Percentiles rank a stretch among this genome's conserved stretches.
Conservation (phyloP, 2,113 vertebrate species). For the Laticauda colubrina region DNA sequence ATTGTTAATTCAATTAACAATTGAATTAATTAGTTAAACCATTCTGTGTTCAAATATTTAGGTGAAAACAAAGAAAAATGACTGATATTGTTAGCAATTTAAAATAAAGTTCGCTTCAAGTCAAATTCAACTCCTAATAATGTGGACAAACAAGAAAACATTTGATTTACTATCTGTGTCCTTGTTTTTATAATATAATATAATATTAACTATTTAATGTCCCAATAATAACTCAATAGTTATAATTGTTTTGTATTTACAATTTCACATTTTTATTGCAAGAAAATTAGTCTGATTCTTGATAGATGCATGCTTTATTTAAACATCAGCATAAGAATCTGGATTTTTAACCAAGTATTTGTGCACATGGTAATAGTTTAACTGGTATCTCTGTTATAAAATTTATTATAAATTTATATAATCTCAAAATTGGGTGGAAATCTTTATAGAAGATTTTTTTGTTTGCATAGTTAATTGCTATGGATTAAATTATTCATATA, state of each 20-base stretch:
- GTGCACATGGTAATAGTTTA: background rate
- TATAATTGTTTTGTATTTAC: no score
- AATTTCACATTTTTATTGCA: background rate
- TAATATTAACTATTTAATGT: conserved; percentile 36
- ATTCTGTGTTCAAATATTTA: background rate
- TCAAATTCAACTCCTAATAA: background rate
- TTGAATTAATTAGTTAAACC: background rate
- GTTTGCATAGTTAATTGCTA: background rate
- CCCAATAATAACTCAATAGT: background rate
- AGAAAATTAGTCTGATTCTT: background rate
- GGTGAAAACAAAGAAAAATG: background rate
- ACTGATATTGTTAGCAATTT: background rate
- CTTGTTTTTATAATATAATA: background rate
- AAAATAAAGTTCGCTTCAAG: background rate
- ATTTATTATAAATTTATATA: background rate
- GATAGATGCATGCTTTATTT: background rate
- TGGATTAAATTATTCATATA: background rate
- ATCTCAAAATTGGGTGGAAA: background rate
- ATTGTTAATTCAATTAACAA: no score
- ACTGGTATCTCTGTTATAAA: background rate
- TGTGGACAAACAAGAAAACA: background rate
- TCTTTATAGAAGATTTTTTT: background rate
- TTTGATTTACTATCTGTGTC: background rate
- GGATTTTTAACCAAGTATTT: background rate
- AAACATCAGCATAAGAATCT: background rate